Conservation (phyloP, 37 sponge, comb jelly and placozoan species). For the Crambe crambe region DNA sequence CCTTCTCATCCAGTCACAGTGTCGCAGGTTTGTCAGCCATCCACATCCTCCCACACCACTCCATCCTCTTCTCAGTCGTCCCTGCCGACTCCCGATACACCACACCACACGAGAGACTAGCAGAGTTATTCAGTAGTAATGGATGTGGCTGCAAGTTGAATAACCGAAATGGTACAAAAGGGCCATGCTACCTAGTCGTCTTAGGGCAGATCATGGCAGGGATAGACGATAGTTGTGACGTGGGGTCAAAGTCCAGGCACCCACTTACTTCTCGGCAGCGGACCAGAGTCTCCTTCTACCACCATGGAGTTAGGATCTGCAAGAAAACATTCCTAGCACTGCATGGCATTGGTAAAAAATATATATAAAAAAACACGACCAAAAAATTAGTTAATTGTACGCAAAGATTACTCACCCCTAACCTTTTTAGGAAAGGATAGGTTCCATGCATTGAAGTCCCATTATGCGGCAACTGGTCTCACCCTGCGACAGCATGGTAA, state of each 20-base stretch:
- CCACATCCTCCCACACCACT: too few relatives aligned
- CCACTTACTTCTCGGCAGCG: neutral
- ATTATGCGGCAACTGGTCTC: conserved; percentile 5
- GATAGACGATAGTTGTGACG: neutral
- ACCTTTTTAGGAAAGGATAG: neutral
- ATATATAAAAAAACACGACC: neutral
- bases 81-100: too few relatives aligned
- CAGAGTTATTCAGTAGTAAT: too few relatives aligned
- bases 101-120: too few relatives aligned
- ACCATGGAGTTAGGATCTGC: neutral
- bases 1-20: too few relatives aligned
- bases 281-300: neutral
- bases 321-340: neutral
- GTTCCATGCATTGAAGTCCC: neutral
- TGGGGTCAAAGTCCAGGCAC: neutral
- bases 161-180: too few relatives aligned
- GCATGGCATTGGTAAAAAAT: conserved; percentile 4
- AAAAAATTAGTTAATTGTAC: too few relatives aligned
- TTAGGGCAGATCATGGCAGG: neutral
- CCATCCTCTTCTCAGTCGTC: too few relatives aligned
- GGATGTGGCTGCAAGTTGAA: too few relatives aligned
- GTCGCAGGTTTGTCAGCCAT: too few relatives aligned
- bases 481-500: conserved; percentile 28
- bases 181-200: neutral
- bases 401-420: too few relatives aligned